phyloP scores from a whole-genome alignment of 2,113 vertebrate genomes.

The Stegastes partitus region DNA sequence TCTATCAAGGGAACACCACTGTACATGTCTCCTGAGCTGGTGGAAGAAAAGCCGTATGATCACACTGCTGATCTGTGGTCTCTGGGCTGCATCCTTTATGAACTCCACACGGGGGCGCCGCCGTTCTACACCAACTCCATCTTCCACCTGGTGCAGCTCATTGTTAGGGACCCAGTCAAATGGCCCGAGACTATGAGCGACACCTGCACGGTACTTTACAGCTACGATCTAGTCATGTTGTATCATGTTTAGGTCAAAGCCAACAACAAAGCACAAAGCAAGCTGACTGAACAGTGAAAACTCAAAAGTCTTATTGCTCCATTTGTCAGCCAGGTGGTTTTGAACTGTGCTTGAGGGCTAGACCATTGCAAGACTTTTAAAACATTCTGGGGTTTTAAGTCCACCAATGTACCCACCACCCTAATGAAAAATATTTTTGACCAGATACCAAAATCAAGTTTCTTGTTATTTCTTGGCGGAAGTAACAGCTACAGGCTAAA shows the following conservation, averaged over 20 bases:
- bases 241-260: not conserved
- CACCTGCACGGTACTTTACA: constrained; percentile 87
- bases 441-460: not conserved
- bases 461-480: not conserved
- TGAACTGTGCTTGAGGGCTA: not conserved
- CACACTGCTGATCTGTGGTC: constrained; percentile 97
- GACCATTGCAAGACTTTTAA: no score
- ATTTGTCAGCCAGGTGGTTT: not conserved
- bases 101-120: constrained; percentile 93
- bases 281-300: no score
- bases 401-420: no score
- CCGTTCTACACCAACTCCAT: constrained; percentile 97
- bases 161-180: constrained; percentile 90
- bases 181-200: constrained; percentile 91
- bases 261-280: not conserved
- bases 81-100: constrained; percentile 96
- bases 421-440: no score
- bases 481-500: no score
- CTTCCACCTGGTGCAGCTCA: constrained; percentile 94
- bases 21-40: constrained; percentile 97
- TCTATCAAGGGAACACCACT: constrained; percentile 98
- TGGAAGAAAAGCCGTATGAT: constrained; percentile 94
- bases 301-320: not conserved
- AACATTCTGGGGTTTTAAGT: no score
- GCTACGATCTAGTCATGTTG: not conserved